Evolutionary conservation across 2,888 invertebrate species (phyloP).

Genomic region (Rhabditoides inermis): DNA sequence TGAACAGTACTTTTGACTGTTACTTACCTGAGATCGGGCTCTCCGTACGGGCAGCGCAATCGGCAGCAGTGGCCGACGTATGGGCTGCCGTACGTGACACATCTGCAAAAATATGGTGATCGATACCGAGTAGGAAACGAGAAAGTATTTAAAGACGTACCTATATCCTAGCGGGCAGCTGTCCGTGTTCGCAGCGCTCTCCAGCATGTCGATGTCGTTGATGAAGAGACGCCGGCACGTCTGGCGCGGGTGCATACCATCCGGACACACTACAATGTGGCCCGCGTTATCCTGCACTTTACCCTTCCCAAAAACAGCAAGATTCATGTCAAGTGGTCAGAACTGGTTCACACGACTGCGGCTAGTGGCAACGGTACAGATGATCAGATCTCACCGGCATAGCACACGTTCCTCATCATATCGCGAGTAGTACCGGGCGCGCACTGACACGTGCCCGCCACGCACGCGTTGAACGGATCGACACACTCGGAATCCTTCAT

Average conservation of each 20-base stretch:
- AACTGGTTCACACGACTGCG: no score
- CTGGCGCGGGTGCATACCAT: constrained; percentile 48
- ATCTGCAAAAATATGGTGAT: no score
- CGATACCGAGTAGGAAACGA: constrained; percentile 12
- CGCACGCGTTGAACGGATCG: constrained; percentile 48
- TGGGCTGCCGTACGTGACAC: constrained; percentile 52
- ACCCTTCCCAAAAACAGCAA: no score
- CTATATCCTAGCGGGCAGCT: constrained; percentile 38
- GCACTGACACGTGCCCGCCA: constrained; percentile 47
- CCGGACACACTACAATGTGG: constrained; percentile 49
- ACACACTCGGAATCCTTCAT: constrained; percentile 42
- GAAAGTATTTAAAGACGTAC: background rate
- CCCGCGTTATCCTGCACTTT: no score
- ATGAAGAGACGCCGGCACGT: constrained; percentile 50
- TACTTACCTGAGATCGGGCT: constrained; percentile 46
- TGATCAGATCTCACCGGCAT: constrained; percentile 30
- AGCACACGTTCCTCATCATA: constrained; percentile 39
- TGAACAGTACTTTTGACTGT: no score
- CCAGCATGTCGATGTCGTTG: constrained; percentile 51
- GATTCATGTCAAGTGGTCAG: no score
- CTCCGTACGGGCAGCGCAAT: constrained; percentile 51
- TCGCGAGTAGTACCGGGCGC: constrained; percentile 46
- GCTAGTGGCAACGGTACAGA: no score
- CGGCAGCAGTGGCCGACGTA: constrained; percentile 52
- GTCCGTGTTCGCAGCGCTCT: constrained; percentile 47